These are phyloP conservation scores for Rhodinocichla rosea DNA, from an alignment of 2,113 vertebrate genomes.

Conservation along the genomic window DNA sequence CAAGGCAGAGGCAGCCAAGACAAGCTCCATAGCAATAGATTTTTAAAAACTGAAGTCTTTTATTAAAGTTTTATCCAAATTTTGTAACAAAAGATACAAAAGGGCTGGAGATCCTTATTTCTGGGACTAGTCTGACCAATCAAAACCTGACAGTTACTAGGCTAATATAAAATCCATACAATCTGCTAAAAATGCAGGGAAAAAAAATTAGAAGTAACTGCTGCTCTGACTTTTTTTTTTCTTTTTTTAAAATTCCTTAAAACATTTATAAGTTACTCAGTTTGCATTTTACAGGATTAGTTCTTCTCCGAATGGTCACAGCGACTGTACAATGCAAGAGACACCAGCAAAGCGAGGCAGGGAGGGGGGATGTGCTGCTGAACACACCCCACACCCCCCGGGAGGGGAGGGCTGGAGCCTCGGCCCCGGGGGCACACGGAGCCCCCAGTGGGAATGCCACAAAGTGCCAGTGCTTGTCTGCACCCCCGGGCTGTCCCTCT, in stretches of 20 bases:
- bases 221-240: conserved; percentile 30
- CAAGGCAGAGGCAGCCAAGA: background rate
- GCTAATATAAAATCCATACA: conserved; percentile 65
- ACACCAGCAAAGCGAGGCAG: conserved; percentile 11
- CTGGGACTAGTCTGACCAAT: conserved; percentile 57
- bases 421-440: background rate
- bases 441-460: background rate
- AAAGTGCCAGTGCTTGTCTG: conserved; percentile 15
- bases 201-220: conserved; percentile 55
- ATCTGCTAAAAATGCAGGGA: conserved; percentile 63
- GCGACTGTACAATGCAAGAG: conserved; percentile 59
- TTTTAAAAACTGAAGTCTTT: conserved; percentile 69
- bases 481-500: background rate
- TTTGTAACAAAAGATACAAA: conserved; percentile 72
- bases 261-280: conserved; percentile 68
- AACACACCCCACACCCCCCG: background rate
- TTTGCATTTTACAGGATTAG: conserved; percentile 63
- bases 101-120: conserved; percentile 57
- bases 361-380: background rate
- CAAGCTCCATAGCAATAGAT: background rate
- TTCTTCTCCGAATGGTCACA: conserved; percentile 53
- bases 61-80: conserved; percentile 73
- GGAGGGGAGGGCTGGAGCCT: background rate
- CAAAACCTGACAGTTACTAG: conserved; percentile 44
- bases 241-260: background rate